Evolutionary conservation across 2,797 vertebrate genomes (phyloP).

Genomic region (Hippopotamyrus pictus): DNA sequence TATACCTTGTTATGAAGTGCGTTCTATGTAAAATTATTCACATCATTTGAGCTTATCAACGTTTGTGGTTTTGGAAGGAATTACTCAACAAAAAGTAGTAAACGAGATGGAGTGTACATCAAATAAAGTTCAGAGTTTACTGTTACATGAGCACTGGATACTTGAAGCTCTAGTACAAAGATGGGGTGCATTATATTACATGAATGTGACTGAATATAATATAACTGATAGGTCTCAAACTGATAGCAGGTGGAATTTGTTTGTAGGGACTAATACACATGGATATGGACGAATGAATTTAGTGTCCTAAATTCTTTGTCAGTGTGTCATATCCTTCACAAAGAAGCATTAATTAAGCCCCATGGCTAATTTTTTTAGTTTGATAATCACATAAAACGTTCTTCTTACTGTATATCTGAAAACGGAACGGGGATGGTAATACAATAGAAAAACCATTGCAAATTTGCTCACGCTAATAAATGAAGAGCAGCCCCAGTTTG

Average conservation of each 20-base stretch:
- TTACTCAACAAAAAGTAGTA: background rate
- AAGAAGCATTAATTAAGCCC: background rate
- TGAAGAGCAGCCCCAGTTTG: background rate
- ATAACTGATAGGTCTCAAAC: background rate
- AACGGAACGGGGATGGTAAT: background rate
- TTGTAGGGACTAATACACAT: background rate
- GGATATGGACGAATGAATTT: background rate
- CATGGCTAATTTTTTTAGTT: background rate
- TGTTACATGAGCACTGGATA: background rate
- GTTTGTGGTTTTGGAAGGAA: background rate
- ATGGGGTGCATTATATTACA: background rate
- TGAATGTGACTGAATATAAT: background rate
- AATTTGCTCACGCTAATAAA: background rate
- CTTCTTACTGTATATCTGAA: background rate
- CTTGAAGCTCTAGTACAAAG: background rate
- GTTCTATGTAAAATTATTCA: slow-evolving; percentile 18
- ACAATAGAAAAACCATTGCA: background rate
- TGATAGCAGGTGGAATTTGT: background rate
- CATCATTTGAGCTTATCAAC: slow-evolving; percentile 9
- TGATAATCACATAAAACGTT: background rate
- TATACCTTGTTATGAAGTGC: slow-evolving; percentile 18
- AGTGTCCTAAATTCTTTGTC: background rate
- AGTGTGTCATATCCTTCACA: background rate
- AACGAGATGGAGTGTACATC: background rate
- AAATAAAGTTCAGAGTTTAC: background rate